Evolutionary conservation across 2,113 vertebrate species (phyloP).

Genomic region (Brachypodius melanocephalos): DNA sequence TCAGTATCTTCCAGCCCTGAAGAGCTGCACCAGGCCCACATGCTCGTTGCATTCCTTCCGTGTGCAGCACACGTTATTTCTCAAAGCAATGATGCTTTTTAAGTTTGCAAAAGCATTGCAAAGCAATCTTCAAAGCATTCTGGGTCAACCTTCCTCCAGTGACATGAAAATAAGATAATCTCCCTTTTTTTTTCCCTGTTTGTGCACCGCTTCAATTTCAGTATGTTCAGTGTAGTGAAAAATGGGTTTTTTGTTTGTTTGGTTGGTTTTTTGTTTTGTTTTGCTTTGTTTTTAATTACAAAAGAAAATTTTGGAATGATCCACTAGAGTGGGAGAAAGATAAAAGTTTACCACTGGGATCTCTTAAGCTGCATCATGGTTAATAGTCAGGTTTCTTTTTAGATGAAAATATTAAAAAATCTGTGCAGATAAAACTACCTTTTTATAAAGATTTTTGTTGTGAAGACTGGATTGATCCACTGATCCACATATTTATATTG

Average conservation of each 20-base stretch:
- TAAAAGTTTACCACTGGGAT: neutral
- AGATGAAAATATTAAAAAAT: neutral
- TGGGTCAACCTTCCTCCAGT: neutral
- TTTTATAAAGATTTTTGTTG: neutral
- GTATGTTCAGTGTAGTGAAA: neutral
- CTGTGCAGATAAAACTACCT: neutral
- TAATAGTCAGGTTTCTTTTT: neutral
- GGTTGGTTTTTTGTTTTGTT: too few relatives aligned
- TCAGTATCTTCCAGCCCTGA: neutral
- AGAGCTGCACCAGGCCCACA: neutral
- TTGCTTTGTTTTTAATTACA: neutral
- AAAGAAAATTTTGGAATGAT: neutral
- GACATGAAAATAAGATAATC: neutral
- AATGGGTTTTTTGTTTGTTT: too few relatives aligned
- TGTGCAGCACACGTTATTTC: neutral
- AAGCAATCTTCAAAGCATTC: neutral
- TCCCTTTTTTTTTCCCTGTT: neutral
- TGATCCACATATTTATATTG: neutral
- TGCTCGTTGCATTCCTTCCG: neutral
- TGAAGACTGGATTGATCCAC: neutral
- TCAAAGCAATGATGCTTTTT: neutral
- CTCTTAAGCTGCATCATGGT: neutral
- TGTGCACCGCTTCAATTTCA: neutral
- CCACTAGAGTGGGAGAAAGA: neutral
- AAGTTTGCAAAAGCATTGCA: neutral